Percentiles rank a stretch among this genome's conserved stretches.
phyloP scores from a whole-genome alignment of 2,888 invertebrate genomes.

The Drosophila fungiperda region DNA sequence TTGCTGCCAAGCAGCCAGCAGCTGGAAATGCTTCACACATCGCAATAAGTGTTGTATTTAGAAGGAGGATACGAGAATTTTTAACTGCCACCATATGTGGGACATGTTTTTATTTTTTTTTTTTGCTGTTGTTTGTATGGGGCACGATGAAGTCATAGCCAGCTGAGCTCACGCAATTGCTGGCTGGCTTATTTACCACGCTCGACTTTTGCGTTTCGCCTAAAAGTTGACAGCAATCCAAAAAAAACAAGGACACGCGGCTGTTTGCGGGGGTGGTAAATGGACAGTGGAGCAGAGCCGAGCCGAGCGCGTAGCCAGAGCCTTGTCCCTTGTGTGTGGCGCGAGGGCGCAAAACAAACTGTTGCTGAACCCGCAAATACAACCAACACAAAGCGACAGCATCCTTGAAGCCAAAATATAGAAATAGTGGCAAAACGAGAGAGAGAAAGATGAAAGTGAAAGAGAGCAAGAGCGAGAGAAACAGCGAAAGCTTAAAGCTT shows the following conservation, averaged over 20 bases:
- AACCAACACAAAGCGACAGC: slow-evolving; percentile 33
- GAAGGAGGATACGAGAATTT: neutral
- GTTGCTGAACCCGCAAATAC: slow-evolving; percentile 65
- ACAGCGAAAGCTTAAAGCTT: slow-evolving; percentile 65
- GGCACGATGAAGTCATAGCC: slow-evolving; percentile 61
- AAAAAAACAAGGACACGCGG: neutral
- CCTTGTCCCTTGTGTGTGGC: slow-evolving; percentile 59
- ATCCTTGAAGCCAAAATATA: slow-evolving; percentile 19
- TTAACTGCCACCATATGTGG: slow-evolving; percentile 3
- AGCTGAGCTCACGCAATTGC: slow-evolving; percentile 19
- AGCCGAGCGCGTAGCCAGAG: slow-evolving; percentile 2
- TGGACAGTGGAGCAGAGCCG: slow-evolving; percentile 6
- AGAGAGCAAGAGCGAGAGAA: slow-evolving; percentile 18
- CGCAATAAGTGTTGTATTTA: neutral
- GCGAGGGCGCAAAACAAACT: slow-evolving; percentile 77
- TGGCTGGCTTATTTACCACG: slow-evolving; percentile 58
- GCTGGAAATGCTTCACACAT: slow-evolving; percentile 7
- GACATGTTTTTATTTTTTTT: slow-evolving; percentile 13
- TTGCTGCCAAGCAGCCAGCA: neutral
- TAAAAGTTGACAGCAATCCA: slow-evolving; percentile 14
- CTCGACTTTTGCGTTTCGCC: slow-evolving; percentile 37
- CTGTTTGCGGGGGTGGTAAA: neutral
- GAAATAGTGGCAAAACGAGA: slow-evolving; percentile 9
- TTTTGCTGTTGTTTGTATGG: neutral
- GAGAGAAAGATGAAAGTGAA: slow-evolving; percentile 52